A percentile compares a stretch with the other conserved stretches of the same genome.
These are phyloP conservation scores for Punctoribates punctum DNA, from an alignment of 2,888 invertebrate genomes.

Conservation along the genomic window DNA sequence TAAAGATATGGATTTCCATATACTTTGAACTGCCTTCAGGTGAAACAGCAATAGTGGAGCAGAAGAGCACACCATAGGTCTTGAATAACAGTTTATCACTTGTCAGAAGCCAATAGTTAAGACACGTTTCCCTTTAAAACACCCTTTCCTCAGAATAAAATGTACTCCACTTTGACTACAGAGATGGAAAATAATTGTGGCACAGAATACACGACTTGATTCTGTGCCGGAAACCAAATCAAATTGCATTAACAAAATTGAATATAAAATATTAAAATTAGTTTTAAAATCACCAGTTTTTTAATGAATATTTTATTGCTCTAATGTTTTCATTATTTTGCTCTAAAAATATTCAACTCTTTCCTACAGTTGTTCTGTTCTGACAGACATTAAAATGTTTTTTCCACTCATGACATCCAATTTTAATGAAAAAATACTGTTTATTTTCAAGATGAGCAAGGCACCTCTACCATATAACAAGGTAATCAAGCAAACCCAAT, in stretches of 20 bases:
- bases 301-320: constrained; percentile 7
- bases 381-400: too few species aligned
- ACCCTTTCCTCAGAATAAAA: neutral
- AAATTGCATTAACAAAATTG: constrained; percentile 18
- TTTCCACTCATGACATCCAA: too few species aligned
- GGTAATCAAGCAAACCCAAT: too few species aligned
- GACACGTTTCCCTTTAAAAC: constrained; percentile 4
- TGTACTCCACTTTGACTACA: neutral
- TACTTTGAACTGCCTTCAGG: constrained; percentile 8
- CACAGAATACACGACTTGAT: neutral
- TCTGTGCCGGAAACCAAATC: neutral
- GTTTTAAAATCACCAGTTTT: neutral
- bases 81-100: constrained; percentile 21
- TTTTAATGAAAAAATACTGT: too few species aligned
- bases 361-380: too few species aligned
- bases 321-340: neutral
- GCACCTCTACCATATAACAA: too few species aligned
- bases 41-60: neutral
- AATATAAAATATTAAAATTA: constrained; percentile 25
- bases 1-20: neutral
- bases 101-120: neutral
- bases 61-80: neutral
- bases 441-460: too few species aligned
- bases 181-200: neutral
- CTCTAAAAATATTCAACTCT: too few species aligned